Evolutionary conservation across 2,797 vertebrate genomes (phyloP), one percentile per base, ranked within the genome.

Genomic region (Melanotaenia nigrans): DNA sequence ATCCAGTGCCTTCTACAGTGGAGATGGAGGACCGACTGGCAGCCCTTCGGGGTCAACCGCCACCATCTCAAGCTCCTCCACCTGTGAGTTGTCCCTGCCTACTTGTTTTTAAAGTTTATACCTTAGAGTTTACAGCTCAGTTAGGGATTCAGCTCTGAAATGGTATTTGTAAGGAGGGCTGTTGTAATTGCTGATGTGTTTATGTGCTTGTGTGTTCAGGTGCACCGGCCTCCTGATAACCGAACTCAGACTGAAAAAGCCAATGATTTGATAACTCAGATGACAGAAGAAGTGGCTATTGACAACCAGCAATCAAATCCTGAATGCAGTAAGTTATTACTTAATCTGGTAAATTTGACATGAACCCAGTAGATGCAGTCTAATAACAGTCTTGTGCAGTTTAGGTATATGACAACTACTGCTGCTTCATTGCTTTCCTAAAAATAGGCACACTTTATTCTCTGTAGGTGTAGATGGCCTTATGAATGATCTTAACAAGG

Each of bases 11-110:
- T 58, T 96, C 97, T 64, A 67, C 89, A 0, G 73, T 85, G 57
- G 96, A 98, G 61, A 96, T 99, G 93, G 96, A 98, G 84, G 94
- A 96, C 54, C 96, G 96, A 0, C 90, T 99, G 82, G 96, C 97
- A 45, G 87, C 77, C 42, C 82, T 99, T 65, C 95, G 94, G 82
- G 97, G 95, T 66, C 94, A 92, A 73, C 71, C 80, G 14, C 91
- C 78, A 49, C 93, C 95, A 68, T 95, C 96, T 24, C 91, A 93
- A 87, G 86, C 90, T 73, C 81, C 90, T 32, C 95, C 84, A 77
- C 90, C 89, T 69, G 98, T 99, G 82, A 91, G 88, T 51, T n/a
- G 25, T 55, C 12, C 53, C 25, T 45, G 40, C 7, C 35, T 25
- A 11, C 30, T 53, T 65, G 11, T 78, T 73, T 75, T 2, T 30